Evolutionary conservation across 1,140 invertebrate species (phyloP), one percentile per base, ranked within the genome.

Genomic region (Tetramorium simillimum): DNA sequence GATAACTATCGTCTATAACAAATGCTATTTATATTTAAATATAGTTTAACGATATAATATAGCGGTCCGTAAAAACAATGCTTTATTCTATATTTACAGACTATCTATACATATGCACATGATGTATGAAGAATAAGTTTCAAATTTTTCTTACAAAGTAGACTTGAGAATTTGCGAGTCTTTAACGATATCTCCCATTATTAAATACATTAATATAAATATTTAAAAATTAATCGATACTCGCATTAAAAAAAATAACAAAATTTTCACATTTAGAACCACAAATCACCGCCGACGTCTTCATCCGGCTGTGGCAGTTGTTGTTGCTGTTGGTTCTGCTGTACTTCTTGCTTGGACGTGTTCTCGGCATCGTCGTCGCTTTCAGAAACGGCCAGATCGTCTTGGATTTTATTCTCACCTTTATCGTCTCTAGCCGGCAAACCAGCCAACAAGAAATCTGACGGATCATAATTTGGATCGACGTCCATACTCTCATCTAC

Each of bases 401-500:
- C 97, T 81, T 97, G 96, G 65, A 97, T 97, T 81, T 94, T 95
- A 24, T 92, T 94, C 28, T 92, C 90, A 10, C 88, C 89, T 81
- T 92, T 92, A 96, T 92, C 91, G 7, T 95, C 95, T 78, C 94
- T 91, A 1, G 91, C 90, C 7, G 96, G 95, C 62, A 96, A 92
- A 12, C 95, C 95, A 56, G 96, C 96, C 86, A 98, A 96, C 14
- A 98, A 93, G 90, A 98, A 98, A 92, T 98, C 98, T 1, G 98
- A 98, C 14, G 98, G 98, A 95, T 98, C 98, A 94, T 98, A 98
- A 92, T 97, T 97, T 10, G 97, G 97, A 95, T 98, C 97, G 10
- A 98, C 97, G 89, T 97, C 97, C 95, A 97, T 96, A 81, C 97
- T 97, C 91, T 98, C 97, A 88, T 98, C 97, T 96, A 90, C 14